A percentile compares a stretch with the other conserved stretches of the same genome.
phyloP scores from a whole-genome alignment of 2,888 invertebrate species.

The Epinotia demarniana region DNA sequence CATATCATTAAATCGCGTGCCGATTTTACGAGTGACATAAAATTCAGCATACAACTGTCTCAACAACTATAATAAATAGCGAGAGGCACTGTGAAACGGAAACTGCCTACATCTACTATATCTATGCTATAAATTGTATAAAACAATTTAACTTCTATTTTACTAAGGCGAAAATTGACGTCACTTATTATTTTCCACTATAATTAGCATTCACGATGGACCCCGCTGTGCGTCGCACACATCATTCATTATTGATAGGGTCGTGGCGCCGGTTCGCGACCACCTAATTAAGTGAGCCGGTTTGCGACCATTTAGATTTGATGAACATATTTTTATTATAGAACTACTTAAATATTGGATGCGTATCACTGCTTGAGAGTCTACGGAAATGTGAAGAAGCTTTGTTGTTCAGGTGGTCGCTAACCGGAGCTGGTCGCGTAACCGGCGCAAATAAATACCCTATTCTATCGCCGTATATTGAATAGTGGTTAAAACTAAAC shows the following conservation, averaged over 20 bases:
- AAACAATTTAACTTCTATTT: constrained; percentile 52
- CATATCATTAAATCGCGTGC: constrained; percentile 35
- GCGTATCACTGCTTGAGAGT: not conserved
- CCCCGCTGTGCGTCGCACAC: not conserved
- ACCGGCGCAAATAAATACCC: no score
- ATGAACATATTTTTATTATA: no score
- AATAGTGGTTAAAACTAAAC: constrained; percentile 28
- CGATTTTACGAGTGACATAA: constrained; percentile 23
- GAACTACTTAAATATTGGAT: no score
- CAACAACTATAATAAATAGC: constrained; percentile 40
- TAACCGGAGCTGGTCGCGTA: no score
- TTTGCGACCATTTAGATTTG: no score
- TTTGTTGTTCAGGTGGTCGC: no score
- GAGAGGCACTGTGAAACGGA: constrained; percentile 47
- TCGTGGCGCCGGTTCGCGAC: no score
- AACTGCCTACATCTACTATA: constrained; percentile 49
- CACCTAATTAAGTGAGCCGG: no score
- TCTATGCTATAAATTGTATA: constrained; percentile 51
- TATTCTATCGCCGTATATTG: constrained; percentile 37
- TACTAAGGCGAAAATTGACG: constrained; percentile 56
- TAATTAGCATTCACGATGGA: constrained; percentile 33
- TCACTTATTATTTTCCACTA: constrained; percentile 52
- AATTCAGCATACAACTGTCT: constrained; percentile 36
- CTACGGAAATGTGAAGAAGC: not conserved
- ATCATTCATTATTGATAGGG: constrained; percentile 13